Conservation (phyloP, 2,113 vertebrate species). For the Pachyramphus minor region DNA sequence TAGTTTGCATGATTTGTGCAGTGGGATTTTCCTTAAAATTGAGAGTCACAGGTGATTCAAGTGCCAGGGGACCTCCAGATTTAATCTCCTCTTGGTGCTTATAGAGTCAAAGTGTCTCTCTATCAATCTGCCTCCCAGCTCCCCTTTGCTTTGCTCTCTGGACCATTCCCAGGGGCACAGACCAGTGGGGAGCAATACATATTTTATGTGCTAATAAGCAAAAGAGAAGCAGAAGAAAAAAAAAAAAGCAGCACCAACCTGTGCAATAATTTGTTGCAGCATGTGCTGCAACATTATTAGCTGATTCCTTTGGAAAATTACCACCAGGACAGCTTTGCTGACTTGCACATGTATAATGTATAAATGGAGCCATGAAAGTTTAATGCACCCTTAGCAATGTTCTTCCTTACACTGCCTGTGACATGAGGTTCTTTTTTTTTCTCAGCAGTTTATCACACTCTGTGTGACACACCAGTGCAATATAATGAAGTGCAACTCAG, state of each 20-base stretch:
- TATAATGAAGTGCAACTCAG: neutral
- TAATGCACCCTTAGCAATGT: conserved; percentile 24
- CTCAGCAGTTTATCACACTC: neutral
- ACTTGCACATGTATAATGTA: conserved; percentile 49
- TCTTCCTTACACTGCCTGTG: neutral
- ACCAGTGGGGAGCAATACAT: neutral
- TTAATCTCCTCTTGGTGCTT: neutral
- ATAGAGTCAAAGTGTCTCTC: neutral
- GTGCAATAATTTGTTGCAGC: conserved; percentile 1
- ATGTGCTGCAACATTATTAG: neutral
- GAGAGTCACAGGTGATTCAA: neutral
- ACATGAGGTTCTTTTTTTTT: neutral
- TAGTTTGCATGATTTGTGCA: neutral
- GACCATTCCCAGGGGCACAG: neutral
- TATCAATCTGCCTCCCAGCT: neutral
- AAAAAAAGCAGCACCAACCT: neutral
- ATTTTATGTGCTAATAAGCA: neutral
- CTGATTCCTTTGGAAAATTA: conserved; percentile 40
- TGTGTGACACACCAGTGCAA: neutral
- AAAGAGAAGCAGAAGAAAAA: neutral
- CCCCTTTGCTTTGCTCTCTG: neutral
- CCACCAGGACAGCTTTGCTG: conserved; percentile 37
- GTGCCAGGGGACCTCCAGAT: neutral
- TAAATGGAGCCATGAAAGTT: conserved; percentile 49
- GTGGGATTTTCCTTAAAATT: neutral